Percentiles rank a stretch among this genome's conserved stretches.
These are phyloP conservation scores for Cheilosia grossa DNA, from an alignment of 2,888 invertebrate species.

Conservation along the genomic window DNA sequence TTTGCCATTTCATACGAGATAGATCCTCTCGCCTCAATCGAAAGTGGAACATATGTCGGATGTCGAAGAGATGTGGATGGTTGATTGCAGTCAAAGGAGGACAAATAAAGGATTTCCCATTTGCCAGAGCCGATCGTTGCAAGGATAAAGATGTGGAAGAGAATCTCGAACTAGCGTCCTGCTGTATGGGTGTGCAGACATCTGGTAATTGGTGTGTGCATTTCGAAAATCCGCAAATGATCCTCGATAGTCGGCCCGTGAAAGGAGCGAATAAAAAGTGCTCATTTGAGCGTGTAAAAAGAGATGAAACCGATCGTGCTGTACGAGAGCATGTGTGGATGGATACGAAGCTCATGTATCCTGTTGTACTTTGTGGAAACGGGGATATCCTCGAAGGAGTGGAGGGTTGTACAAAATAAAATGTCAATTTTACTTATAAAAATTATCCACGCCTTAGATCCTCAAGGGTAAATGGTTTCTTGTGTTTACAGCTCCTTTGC, in stretches of 20 bases:
- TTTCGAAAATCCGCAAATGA: conserved; percentile 21
- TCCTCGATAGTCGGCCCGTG: conserved; percentile 34
- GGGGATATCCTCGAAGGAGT: neutral
- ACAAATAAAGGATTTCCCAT: conserved; percentile 30
- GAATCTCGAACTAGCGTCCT: conserved; percentile 3
- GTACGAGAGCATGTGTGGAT: neutral
- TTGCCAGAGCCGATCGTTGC: conserved; percentile 33
- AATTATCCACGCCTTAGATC: too few species aligned
- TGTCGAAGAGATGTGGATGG: conserved; percentile 58
- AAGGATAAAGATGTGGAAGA: conserved; percentile 26
- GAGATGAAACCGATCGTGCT: conserved; percentile 59
- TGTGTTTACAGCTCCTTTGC: too few species aligned
- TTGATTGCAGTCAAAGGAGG: conserved; percentile 53
- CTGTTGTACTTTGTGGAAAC: neutral
- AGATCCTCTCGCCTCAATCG: conserved; percentile 34
- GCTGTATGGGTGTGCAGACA: conserved; percentile 35
- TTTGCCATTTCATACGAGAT: conserved; percentile 53
- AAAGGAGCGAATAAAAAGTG: conserved; percentile 13
- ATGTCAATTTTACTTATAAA: too few species aligned
- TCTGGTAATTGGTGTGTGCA: conserved; percentile 69
- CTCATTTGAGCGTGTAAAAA: conserved; percentile 65
- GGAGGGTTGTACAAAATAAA: neutral
- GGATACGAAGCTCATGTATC: neutral
- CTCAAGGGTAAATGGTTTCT: too few species aligned
- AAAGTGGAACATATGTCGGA: conserved; percentile 66